Base-by-base conservation (phyloP, 1,140 invertebrate genomes). In the Arion vulgaris region DNA sequence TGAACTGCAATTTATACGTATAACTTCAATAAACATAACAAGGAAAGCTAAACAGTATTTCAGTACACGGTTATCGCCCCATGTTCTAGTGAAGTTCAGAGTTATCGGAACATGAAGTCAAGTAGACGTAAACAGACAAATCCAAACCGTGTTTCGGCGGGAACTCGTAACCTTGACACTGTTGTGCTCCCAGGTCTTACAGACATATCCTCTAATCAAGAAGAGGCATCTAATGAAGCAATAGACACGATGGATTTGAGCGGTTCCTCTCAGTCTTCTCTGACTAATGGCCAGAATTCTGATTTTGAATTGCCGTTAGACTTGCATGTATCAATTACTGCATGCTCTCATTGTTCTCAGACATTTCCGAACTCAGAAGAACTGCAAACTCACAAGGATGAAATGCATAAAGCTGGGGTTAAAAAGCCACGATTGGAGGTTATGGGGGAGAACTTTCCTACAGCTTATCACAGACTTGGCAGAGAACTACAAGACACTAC, bases 101-200 rank as follows among this genome's bases (percentile, higher is more conserved):
- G 32, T 32, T 5, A 34, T 34, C n/a, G 19, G 45, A 87, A 81
- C 45, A 91, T 89, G 88, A 91, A 90, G 85, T 88, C 89, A 39
- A 91, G 88, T 82, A 85, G 91, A n/a, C 84, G 91, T 45, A 92
- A 92, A 85, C 91, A 92, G 83, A 90, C 88, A 28, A 92, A 92
- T 86, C 91, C 91, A 82, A 89, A 90, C 83, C 87, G 91, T 83
- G 89, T 91, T 75, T 88, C 89, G n/a, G 86, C 86, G 41, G 85
- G 83, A 49, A 36, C 77, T 45, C 32, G 62, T 53, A 81, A 77
- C 53, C 71, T 66, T n/a, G 62, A 68, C 34, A 36, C 57, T 85
- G 41, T 62, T 17, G 32, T 71, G 15, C 19, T 39, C 9, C 38
- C 78, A 38, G 1, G 34, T 17, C 38, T 66, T 57, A 15, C 11